Percentiles rank a stretch among this genome's conserved stretches.
Conservation (phyloP, 1,140 invertebrate species). For the Euura lappo region DNA sequence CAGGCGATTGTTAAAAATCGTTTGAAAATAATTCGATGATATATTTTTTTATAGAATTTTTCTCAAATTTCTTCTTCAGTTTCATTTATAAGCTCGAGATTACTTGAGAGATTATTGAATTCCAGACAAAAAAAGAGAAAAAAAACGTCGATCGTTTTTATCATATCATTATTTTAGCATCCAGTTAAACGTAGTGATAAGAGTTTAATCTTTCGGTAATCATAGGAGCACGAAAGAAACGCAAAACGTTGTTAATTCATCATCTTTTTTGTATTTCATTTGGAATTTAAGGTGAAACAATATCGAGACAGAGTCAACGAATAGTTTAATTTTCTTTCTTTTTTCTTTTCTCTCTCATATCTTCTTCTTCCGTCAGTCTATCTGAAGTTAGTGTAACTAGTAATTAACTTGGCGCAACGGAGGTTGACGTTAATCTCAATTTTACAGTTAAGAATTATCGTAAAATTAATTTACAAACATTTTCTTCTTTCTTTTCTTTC, state of each 20-base stretch:
- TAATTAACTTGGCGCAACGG: background rate
- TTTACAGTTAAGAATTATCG: background rate
- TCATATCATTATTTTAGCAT: too few relatives aligned
- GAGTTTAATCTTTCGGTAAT: too few relatives aligned
- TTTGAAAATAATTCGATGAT: slow-evolving; percentile 20
- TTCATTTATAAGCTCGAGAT: background rate
- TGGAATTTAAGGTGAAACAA: too few relatives aligned
- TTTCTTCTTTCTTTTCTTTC: background rate
- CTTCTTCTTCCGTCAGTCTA: background rate
- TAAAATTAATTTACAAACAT: background rate
- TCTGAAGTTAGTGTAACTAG: background rate
- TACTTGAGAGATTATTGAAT: background rate
- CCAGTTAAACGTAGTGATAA: too few relatives aligned
- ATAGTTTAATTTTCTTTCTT: background rate
- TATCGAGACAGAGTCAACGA: background rate
- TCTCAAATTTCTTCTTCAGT: background rate
- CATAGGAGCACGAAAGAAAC: too few relatives aligned
- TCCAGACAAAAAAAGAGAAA: too few relatives aligned
- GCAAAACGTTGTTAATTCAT: too few relatives aligned
- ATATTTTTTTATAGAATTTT: slow-evolving; percentile 27
- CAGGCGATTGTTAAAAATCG: slow-evolving; percentile 20
- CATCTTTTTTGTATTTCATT: too few relatives aligned
- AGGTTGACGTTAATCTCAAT: slow-evolving; percentile 3
- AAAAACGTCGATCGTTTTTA: too few relatives aligned
- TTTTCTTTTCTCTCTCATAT: too few relatives aligned